A percentile compares a stretch with the other conserved stretches of the same genome.
Evolutionary conservation across 2,888 invertebrate species (phyloP).

Genomic region (Venustoraphidia nigricollis): DNA sequence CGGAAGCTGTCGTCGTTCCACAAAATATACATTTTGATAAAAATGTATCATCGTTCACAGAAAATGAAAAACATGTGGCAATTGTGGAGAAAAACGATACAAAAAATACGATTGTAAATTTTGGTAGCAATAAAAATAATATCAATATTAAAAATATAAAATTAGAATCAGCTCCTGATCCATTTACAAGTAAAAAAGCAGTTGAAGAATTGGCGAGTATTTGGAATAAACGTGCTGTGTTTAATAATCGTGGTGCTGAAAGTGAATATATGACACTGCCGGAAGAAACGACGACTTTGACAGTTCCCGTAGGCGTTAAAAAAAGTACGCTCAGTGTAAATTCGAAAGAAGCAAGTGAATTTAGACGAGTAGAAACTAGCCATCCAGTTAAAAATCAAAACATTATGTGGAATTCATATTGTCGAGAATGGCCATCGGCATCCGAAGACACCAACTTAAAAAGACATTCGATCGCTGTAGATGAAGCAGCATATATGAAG

Average conservation of each 20-base stretch:
- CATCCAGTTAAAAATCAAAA: slow-evolving; percentile 19
- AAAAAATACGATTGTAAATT: slow-evolving; percentile 1
- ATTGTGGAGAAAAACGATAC: background rate
- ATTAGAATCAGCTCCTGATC: background rate
- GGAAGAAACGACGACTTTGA: no score
- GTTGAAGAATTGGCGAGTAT: slow-evolving; percentile 11
- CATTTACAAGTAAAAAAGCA: slow-evolving; percentile 9
- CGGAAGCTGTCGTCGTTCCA: slow-evolving; percentile 40
- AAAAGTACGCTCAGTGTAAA: no score
- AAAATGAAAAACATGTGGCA: background rate
- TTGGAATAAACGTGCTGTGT: slow-evolving; percentile 10
- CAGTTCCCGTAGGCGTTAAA: no score
- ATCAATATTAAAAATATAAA: background rate
- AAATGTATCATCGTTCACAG: slow-evolving; percentile 18
- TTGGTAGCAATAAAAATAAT: background rate
- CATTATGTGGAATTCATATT: background rate
- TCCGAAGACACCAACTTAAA: slow-evolving; percentile 22
- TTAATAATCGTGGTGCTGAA: background rate
- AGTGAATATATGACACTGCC: background rate
- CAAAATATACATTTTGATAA: slow-evolving; percentile 14
- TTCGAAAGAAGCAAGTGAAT: background rate
- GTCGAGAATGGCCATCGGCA: slow-evolving; percentile 11
- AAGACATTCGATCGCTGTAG: slow-evolving; percentile 40
- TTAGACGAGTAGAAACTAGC: slow-evolving; percentile 21
- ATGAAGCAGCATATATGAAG: slow-evolving; percentile 34